Base-by-base conservation (phyloP, 2,888 invertebrate species). In the Chrysolina haemoptera region DNA sequence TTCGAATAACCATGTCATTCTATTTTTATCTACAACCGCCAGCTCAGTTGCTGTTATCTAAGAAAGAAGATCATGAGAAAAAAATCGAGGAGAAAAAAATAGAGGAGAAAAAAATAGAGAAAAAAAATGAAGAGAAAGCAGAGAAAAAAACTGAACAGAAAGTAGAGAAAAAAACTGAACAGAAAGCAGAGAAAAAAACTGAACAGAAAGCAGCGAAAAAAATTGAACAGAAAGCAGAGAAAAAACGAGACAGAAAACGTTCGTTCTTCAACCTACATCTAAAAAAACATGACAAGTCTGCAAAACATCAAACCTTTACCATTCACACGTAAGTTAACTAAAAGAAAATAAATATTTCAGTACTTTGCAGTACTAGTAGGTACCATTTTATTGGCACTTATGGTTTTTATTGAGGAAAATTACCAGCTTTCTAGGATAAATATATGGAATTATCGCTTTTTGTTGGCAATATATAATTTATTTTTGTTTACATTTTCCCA, bases 21-120 rank as follows among this genome's bases (percentile, higher is more conserved):
- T 59, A 59, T 35, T 59, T 59, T 59, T 59, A 59, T 35, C 59
- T 59, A n/a, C 59, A 27, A 59, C 59, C 59, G n/a, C 59, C 59
- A 59, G 59, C 22, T 27, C 59, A 59, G n/a, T 27, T 59, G n/a
- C 59, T 59, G 16, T 16, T 59, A 16, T 9, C 22, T 1, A 27
- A 59, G n/a, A 27, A n/a, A 27, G 3, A 11, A 53, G 18, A 59
- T n/a, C n/a, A 59, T 8, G 27, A 59, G 27, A 59, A 59, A n/a
- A 59, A 59, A 59, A 12, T 12, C 1, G 53, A 18, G 16, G 16
- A 53, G 18, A 14, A 1, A 48, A 48, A 48, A n/a, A 14, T 14
- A 12, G 53, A 59, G 14, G 22, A 59, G 27, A 27, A 14, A 27
- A 9, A n/a, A 53, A 53, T 27, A 14, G 8, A 59, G 6, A 12